Evolutionary conservation across 2,888 invertebrate species (phyloP).

Genomic region (Cephonodes hylas): DNA sequence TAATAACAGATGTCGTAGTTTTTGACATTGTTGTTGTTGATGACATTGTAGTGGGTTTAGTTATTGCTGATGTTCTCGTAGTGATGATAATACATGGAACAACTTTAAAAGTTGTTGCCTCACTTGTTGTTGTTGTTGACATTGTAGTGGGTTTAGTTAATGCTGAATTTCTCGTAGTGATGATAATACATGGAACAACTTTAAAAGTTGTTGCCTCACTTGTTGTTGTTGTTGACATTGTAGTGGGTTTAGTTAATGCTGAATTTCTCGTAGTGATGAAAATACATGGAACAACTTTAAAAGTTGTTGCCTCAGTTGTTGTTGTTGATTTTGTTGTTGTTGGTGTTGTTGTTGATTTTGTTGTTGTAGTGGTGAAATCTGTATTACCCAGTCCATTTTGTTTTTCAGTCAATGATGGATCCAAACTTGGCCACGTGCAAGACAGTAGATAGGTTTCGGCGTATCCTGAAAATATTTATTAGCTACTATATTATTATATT

Average conservation of each 20-base stretch:
- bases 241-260: no score
- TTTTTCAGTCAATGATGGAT: conserved; percentile 15
- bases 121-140: no score
- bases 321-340: background rate
- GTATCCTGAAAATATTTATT: conserved; percentile 31
- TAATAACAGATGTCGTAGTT: background rate
- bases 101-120: no score
- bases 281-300: background rate
- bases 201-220: no score
- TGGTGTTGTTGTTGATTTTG: background rate
- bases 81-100: no score
- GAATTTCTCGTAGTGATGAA: background rate
- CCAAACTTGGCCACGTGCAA: conserved; percentile 33
- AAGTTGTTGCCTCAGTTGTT: background rate
- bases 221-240: no score
- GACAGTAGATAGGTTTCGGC: conserved; percentile 42
- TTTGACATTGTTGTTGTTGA: background rate
- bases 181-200: no score
- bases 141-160: no score
- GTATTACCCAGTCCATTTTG: background rate
- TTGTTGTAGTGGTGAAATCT: background rate
- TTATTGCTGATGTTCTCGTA: no score
- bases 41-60: background rate
- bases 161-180: no score
- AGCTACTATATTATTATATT: background rate